Percentiles rank a stretch among this genome's conserved stretches.
Conservation (phyloP, 1,140 invertebrate genomes). For the Aradophagus sp. region DNA sequence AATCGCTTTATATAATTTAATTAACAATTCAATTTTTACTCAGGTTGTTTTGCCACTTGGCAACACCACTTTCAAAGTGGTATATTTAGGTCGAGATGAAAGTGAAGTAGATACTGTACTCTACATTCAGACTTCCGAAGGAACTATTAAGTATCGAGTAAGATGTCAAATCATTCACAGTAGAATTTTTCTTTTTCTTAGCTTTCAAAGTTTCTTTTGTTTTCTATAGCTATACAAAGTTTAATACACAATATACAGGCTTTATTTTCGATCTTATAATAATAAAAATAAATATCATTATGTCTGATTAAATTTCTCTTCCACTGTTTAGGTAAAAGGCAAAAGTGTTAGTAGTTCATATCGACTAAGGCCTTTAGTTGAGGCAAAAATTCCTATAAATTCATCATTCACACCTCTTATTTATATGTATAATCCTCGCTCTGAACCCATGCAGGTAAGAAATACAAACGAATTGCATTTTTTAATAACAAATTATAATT, state of each 20-base stretch:
- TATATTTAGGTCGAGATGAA: constrained; percentile 93
- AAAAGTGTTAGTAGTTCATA: constrained; percentile 90
- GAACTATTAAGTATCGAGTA: constrained; percentile 87
- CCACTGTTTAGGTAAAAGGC: constrained; percentile 82
- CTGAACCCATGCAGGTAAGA: constrained; percentile 86
- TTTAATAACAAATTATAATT: too few relatives aligned
- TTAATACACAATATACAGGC: too few relatives aligned
- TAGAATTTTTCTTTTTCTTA: too few relatives aligned
- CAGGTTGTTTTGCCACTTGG: constrained; percentile 89
- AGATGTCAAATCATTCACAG: constrained; percentile 12
- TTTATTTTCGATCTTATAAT: too few relatives aligned
- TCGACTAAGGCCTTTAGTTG: constrained; percentile 90
- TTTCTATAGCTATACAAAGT: too few relatives aligned
- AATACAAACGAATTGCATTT: constrained; percentile 16
- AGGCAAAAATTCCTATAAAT: constrained; percentile 92
- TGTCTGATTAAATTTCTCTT: background rate
- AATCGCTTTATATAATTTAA: too few relatives aligned
- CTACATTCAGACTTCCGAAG: constrained; percentile 94
- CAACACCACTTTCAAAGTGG: constrained; percentile 96
- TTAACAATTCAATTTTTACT: constrained; percentile 19
- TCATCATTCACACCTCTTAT: constrained; percentile 92
- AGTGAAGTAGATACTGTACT: constrained; percentile 91
- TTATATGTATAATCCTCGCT: constrained; percentile 95
- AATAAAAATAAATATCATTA: too few relatives aligned
- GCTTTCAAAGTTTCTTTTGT: too few relatives aligned